A percentile compares a stretch with the other conserved stretches of the same genome.
Conservation (phyloP, 2,797 vertebrate species). For the Myotis planiceps region DNA sequence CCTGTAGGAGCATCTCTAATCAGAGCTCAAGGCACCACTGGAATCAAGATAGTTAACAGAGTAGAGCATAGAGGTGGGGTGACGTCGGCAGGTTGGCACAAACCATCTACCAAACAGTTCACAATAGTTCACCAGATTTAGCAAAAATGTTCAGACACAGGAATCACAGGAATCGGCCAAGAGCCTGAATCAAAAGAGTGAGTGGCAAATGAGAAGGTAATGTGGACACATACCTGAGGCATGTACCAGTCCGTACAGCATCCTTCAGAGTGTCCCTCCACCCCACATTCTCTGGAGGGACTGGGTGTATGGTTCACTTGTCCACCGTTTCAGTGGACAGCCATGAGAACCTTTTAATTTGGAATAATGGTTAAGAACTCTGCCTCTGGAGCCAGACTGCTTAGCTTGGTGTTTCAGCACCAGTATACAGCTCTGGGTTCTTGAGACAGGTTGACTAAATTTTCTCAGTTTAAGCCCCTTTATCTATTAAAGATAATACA, state of each 20-base stretch:
- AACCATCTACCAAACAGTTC: neutral
- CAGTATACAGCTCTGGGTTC: neutral
- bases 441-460: slow-evolving; percentile 12
- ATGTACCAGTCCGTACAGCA: neutral
- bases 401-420: neutral
- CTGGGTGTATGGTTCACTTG: neutral
- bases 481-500: slow-evolving; percentile 31
- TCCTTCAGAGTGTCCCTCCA: neutral
- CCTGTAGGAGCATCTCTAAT: neutral
- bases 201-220: neutral
- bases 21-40: accelerated
- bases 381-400: neutral
- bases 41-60: neutral
- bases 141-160: neutral
- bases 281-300: neutral
- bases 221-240: neutral
- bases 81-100: neutral
- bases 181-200: neutral
- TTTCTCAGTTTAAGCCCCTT: neutral
- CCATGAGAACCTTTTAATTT: neutral
- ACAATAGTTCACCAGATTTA: neutral
- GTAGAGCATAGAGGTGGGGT: neutral
- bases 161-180: neutral
- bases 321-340: neutral
- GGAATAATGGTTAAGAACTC: neutral